Conservation (phyloP, 2,888 invertebrate genomes). For the Acleris sparsana region DNA sequence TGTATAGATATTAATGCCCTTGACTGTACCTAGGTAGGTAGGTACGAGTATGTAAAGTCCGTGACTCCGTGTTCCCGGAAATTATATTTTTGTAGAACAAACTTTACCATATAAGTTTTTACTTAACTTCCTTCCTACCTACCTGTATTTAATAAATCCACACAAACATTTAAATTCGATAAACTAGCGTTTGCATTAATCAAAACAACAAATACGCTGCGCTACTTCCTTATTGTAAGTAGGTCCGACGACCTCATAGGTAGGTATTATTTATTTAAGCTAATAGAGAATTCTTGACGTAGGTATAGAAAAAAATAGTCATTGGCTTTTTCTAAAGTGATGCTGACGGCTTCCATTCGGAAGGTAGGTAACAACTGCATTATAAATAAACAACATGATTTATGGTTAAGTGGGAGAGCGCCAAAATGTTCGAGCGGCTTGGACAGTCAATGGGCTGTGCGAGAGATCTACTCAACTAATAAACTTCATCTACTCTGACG, state of each 20-base stretch:
- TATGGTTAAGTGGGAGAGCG: constrained; percentile 10
- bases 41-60: no score
- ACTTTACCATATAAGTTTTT: not conserved
- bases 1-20: no score
- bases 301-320: not conserved
- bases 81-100: no score
- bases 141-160: not conserved
- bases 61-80: no score
- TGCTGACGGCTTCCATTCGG: constrained; percentile 11
- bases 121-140: not conserved
- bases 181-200: not conserved
- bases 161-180: not conserved
- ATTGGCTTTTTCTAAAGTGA: not conserved
- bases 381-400: constrained; percentile 17
- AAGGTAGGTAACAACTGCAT: constrained; percentile 19
- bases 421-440: constrained; percentile 7
- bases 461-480: constrained; percentile 35
- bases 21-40: no score
- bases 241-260: not conserved
- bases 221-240: no score
- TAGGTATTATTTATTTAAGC: not conserved
- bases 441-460: constrained; percentile 32
- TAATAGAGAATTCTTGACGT: constrained; percentile 6
- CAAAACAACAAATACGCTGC: not conserved
- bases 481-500: constrained; percentile 61